Base-by-base conservation (phyloP, 2,888 invertebrate genomes). In the Odiellus spinosus region DNA sequence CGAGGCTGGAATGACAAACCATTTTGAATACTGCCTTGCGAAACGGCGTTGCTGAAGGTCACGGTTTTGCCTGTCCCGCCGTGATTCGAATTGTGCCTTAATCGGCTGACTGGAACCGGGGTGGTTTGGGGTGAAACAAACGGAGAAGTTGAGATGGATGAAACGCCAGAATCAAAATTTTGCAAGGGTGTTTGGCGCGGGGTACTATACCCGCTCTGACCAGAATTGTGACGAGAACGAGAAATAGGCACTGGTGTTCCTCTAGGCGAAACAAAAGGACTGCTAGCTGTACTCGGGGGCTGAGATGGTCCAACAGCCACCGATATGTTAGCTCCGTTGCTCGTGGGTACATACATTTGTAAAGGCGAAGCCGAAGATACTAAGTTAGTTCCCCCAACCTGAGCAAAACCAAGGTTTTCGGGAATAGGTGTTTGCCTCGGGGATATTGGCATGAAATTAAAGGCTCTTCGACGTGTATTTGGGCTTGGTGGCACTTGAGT, bases 361-460 rank as follows among this genome's bases (percentile, higher is more conserved):
- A 26, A 26, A 17, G 45, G 49, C 11, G 46, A 19, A 10, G 52
- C 49, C 10, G 52, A 52, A 17, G 45, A 42, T 17, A 48, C 34
- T 35, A 18, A 33, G 5, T 44, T 19, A 17, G 19, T 19, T 26
- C 40, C 42, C 39, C 14, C 35, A 38, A 19, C 17, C 20, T 14
- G 34, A 10, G 38, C 15, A 14, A 18, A 17, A 38, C 38, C 26
- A 33, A 46, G 26, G 14, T 45, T 48, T 34, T 59, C 59, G 5
- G 57, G 55, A 26, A 56, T 52, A 19, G 58, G 57, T 33, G 59
- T 58, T 45, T 58, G 55, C 20, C 77, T 77, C 8, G 82, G 82
- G 33, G 84, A 83, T 60, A 87, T 87, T 0, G 86, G 86, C 26
- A 81, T 80, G 60, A 87, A 87, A 64, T 80, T 83, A 62, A 82